Evolutionary conservation across 2,113 vertebrate genomes (phyloP), one percentile per base, ranked within the genome.

Genomic region (Phylloscopus trochilus): DNA sequence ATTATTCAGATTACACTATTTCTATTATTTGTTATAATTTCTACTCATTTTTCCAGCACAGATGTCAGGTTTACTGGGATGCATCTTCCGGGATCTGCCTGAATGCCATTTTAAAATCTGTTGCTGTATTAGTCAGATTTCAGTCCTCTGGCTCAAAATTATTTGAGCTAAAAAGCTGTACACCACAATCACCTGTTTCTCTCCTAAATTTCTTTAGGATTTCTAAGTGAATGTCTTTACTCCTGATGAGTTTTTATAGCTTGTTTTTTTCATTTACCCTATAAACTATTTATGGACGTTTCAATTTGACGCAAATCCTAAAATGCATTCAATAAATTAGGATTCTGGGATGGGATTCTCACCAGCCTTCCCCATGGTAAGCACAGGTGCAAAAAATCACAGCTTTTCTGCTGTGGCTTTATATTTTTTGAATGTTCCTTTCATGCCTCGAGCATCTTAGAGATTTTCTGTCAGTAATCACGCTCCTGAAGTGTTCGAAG

Each of bases 281-380:
- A 35, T 20, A 35, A 79, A 79, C 22, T 95, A 84, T 89, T 78
- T 83, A 80, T 44, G 39, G 60, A 68, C 2, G 5, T 24, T 81
- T 78, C 43, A 66, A 22, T 63, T 26, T 78, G 55, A 92, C 87
- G 59, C 7, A 87, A 89, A 84, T 51, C 13, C 18, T 70, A 87
- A 95, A 89, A 81, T 26, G 15, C 10, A 68, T 81, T 96, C 81
- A 89, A 72, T 47, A 91, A 84, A 87, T 92, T 37, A 78, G 44
- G 81, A 82, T 47, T 78, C 47, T 70, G 60, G 33, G 52, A 83
- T n/a, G 39, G 64, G 33, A 83, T 63, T 84, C 52, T 91, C 91
- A 87, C 37, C 58, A 86, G 20, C 55, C 17, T 74, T 31, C 55
- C 11, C 51, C 52, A 51, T 7, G 33, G 33, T 51, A 93, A 77